Evolutionary conservation across 2,113 vertebrate species (phyloP).

Genomic region (Zonotrichia leucophrys): DNA sequence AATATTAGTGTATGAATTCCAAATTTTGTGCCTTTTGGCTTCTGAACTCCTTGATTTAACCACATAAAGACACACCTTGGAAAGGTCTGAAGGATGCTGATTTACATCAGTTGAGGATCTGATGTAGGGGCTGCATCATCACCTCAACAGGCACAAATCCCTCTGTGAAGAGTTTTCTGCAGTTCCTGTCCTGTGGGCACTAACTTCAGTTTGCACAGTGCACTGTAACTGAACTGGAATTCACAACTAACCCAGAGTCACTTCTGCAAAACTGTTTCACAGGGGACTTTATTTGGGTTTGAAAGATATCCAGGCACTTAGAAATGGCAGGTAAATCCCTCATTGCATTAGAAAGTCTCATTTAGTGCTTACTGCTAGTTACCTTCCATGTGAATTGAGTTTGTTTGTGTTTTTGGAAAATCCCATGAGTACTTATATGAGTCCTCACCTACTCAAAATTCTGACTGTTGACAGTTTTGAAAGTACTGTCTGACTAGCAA

Average conservation of each 20-base stretch:
- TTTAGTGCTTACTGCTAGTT: background rate
- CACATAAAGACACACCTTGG: background rate
- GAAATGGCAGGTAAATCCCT: background rate
- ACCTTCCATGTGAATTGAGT: background rate
- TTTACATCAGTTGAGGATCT: background rate
- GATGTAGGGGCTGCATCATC: rapidly evolving
- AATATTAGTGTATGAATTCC: background rate
- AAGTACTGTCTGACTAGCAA: background rate
- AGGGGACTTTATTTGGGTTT: background rate
- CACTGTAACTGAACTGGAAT: background rate
- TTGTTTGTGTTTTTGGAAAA: background rate
- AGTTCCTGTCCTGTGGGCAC: background rate
- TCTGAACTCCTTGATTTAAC: background rate
- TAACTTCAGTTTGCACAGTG: background rate
- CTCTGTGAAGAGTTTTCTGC: background rate
- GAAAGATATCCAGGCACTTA: background rate
- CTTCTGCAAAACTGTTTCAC: background rate
- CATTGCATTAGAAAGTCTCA: background rate
- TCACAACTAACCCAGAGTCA: background rate
- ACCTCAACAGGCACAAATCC: background rate
- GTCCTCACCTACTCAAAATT: background rate
- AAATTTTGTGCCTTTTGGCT: background rate
- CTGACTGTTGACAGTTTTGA: background rate
- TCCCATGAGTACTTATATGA: background rate
- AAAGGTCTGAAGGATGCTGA: background rate